Evolutionary conservation across 1,140 invertebrate genomes (phyloP).

Genomic region (Drosophila truncata): DNA sequence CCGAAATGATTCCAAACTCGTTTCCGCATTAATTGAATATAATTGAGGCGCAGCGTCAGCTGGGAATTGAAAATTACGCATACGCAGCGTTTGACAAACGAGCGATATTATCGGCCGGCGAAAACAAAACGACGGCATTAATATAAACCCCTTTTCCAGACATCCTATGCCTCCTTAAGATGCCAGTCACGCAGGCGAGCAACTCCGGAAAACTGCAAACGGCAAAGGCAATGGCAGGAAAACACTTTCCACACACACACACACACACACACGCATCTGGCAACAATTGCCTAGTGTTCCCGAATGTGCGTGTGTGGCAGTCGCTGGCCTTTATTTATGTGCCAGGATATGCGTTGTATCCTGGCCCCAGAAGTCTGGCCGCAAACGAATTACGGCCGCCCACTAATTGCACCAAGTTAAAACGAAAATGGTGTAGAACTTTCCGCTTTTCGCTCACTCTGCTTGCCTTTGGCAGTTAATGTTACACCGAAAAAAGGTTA

Average conservation of each 20-base stretch:
- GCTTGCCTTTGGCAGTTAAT: constrained; percentile 49
- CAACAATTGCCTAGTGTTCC: constrained; percentile 46
- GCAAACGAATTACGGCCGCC: constrained; percentile 75
- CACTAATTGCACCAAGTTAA: constrained; percentile 79
- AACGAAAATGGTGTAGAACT: constrained; percentile 75
- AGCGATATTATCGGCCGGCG: constrained; percentile 26
- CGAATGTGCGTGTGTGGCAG: constrained; percentile 19
- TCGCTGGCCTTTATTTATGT: constrained; percentile 61
- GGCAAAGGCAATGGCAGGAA: constrained; percentile 17
- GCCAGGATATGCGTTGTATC: constrained; percentile 70
- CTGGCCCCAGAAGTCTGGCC: constrained; percentile 64
- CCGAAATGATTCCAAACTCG: constrained; percentile 57
- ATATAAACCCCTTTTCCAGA: constrained; percentile 13
- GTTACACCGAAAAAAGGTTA: constrained; percentile 25
- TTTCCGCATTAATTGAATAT: constrained; percentile 71
- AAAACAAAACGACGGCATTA: constrained; percentile 34
- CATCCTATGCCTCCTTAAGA: constrained; percentile 34
- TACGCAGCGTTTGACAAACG: constrained; percentile 63
- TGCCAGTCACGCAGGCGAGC: constrained; percentile 52
- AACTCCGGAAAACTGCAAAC: constrained; percentile 46
- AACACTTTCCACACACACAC: constrained; percentile 28
- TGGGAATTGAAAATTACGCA: constrained; percentile 60
- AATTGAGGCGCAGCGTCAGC: constrained; percentile 40
- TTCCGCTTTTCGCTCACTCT: constrained; percentile 9
- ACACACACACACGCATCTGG: constrained; percentile 63